Percentiles rank a stretch among this genome's conserved stretches.
These are phyloP conservation scores for Batillaria attramentaria DNA, from an alignment of 1,140 invertebrate genomes.

Conservation along the genomic window DNA sequence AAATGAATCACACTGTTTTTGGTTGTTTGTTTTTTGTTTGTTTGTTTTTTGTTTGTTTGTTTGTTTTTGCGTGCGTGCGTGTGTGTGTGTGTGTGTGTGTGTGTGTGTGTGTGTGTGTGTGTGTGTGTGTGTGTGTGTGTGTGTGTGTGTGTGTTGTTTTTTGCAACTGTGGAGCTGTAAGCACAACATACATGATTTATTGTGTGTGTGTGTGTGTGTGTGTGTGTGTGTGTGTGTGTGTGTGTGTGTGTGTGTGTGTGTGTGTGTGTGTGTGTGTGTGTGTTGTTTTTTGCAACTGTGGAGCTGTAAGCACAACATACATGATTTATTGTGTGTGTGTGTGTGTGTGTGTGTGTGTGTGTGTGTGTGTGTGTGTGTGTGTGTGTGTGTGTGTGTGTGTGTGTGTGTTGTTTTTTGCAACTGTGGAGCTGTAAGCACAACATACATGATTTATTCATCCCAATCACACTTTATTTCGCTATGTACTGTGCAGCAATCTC, in stretches of 20 bases:
- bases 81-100: neutral
- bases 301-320: no score
- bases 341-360: neutral
- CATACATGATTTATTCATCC: neutral
- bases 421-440: neutral
- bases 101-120: conserved; percentile 17
- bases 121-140: conserved; percentile 28
- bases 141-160: neutral
- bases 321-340: conserved; percentile 19
- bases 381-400: conserved; percentile 25
- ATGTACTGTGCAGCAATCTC: neutral
- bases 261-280: conserved; percentile 23
- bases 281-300: neutral
- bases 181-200: no score
- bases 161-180: no score
- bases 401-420: neutral
- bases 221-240: neutral
- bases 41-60: neutral
- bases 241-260: conserved; percentile 17
- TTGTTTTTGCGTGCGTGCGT: neutral
- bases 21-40: no score
- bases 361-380: neutral
- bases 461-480: neutral
- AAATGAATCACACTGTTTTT: no score
- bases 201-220: conserved; percentile 15